Conservation (phyloP, 2,888 invertebrate genomes). For the Allophyes oxyacanthae region DNA sequence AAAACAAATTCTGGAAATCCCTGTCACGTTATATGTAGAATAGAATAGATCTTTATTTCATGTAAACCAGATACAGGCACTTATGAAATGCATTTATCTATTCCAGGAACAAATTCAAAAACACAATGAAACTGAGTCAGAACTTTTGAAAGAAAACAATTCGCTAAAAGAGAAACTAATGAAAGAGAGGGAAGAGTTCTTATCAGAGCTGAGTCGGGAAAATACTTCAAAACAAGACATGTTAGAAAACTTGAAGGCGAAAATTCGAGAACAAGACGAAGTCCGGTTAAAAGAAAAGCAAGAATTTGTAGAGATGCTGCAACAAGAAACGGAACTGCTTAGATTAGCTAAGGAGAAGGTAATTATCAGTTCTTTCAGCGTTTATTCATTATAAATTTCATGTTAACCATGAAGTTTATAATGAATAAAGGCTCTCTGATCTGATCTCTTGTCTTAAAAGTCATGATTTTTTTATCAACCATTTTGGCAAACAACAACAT, state of each 20-base stretch:
- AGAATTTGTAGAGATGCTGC: conserved; percentile 75
- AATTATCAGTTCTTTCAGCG: conserved; percentile 9
- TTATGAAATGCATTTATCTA: conserved; percentile 28
- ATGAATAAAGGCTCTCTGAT: no score
- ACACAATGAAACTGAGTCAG: conserved; percentile 78
- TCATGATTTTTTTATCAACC: no score
- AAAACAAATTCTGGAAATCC: no score
- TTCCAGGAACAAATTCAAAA: conserved; percentile 79
- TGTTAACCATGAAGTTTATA: no score
- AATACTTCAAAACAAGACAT: conserved; percentile 87
- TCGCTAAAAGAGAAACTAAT: conserved; percentile 81
- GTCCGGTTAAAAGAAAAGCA: conserved; percentile 80
- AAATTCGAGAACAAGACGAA: conserved; percentile 85
- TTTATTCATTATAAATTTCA: no score
- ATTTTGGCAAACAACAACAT: no score
- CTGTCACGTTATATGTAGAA: no score
- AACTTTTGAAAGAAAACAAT: conserved; percentile 83
- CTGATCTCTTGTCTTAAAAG: no score
- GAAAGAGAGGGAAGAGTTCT: conserved; percentile 86
- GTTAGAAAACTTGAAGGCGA: conserved; percentile 82
- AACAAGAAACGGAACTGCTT: conserved; percentile 78
- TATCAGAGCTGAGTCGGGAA: conserved; percentile 82
- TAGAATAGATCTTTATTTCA: no score
- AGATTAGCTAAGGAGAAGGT: conserved; percentile 84
- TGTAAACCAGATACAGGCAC: no score